phyloP scores from a whole-genome alignment of 1,140 invertebrate species.

The Halictus rubicundus region DNA sequence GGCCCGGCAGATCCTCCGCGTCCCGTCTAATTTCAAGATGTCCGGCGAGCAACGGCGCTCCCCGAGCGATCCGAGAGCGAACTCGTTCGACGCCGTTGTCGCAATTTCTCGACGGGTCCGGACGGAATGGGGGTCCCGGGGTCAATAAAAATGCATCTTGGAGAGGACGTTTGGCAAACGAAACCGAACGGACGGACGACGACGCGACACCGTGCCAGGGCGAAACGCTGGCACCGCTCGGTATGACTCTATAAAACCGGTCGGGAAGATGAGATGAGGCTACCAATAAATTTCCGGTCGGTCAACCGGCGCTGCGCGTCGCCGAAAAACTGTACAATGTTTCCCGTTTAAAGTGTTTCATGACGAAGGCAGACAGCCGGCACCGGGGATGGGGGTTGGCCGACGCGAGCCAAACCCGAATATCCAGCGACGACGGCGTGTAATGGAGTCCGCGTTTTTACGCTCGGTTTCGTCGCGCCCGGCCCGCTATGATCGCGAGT shows the following conservation, averaged over 20 bases:
- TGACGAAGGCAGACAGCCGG: neutral
- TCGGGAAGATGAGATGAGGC: neutral
- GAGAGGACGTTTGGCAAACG: neutral
- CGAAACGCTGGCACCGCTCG: neutral
- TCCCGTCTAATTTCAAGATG: conserved; percentile 18
- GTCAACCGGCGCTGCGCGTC: neutral
- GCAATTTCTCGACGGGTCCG: neutral
- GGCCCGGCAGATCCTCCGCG: neutral
- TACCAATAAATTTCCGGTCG: conserved; percentile 25
- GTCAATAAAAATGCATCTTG: neutral
- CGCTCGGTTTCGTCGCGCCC: neutral
- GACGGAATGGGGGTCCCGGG: neutral
- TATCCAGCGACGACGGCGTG: neutral
- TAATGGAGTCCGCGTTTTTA: conserved; percentile 19
- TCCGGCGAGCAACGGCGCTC: neutral
- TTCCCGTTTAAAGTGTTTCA: conserved; percentile 23
- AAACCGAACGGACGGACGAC: neutral
- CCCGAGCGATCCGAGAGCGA: no score
- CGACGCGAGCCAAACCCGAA: conserved; percentile 4
- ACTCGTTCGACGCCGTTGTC: neutral
- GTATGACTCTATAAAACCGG: neutral
- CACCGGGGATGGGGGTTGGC: no score
- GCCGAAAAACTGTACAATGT: conserved; percentile 26
- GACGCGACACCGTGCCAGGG: no score
- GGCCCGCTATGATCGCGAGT: neutral